These are phyloP conservation scores for Peromyscus californicus DNA, from an alignment of 2,113 vertebrate genomes.

Conservation along the genomic window DNA sequence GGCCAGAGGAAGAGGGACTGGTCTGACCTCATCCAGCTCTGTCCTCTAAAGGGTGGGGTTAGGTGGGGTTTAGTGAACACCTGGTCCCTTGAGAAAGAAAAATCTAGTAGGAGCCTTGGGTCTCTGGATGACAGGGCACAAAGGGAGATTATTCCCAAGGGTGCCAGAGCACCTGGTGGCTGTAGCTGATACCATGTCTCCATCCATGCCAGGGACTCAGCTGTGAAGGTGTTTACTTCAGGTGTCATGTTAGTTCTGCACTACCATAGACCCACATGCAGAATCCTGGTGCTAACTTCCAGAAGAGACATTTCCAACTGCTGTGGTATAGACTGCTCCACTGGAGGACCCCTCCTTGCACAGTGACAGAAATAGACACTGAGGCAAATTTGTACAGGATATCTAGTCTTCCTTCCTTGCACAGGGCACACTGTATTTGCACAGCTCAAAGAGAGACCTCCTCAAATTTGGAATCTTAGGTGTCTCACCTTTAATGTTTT, in stretches of 20 bases:
- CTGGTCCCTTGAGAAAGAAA: neutral
- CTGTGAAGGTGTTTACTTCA: neutral
- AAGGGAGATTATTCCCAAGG: neutral
- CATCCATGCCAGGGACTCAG: neutral
- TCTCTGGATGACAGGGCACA: neutral
- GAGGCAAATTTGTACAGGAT: neutral
- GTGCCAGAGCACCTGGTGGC: neutral
- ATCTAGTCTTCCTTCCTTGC: too few species aligned
- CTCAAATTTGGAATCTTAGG: neutral
- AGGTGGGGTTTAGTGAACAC: neutral
- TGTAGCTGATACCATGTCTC: neutral
- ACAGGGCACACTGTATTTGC: neutral
- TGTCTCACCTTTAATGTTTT: neutral
- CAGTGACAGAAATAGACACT: neutral
- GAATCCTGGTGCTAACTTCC: neutral
- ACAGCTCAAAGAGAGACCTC: neutral
- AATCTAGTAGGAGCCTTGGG: neutral
- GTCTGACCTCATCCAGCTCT: neutral
- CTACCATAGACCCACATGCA: neutral
- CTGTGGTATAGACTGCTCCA: neutral
- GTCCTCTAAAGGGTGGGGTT: neutral
- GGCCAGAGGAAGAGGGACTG: neutral
- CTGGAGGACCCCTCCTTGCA: neutral
- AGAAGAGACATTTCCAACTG: neutral
- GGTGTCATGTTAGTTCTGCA: neutral